Evolutionary conservation across 2,888 invertebrate genomes (phyloP).

Genomic region (Drosophila quinaria): DNA sequence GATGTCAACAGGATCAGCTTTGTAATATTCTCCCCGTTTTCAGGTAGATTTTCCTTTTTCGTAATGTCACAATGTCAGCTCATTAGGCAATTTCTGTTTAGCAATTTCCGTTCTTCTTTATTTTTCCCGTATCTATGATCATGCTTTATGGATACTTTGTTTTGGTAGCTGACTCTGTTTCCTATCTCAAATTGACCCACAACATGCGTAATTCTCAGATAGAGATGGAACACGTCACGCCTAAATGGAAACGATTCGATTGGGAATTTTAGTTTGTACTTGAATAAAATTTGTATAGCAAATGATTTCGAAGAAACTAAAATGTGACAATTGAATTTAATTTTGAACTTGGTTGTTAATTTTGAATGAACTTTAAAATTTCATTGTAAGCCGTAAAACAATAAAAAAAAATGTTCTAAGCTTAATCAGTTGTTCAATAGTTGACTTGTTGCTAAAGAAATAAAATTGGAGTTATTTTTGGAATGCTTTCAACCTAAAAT

Average conservation of each 20-base stretch:
- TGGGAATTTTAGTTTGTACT: neutral
- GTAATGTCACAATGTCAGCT: slow-evolving; percentile 6
- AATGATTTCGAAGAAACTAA: neutral
- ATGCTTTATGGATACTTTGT: neutral
- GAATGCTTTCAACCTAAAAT: no score
- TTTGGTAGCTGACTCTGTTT: slow-evolving; percentile 18
- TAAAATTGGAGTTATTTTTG: no score
- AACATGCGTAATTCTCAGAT: neutral
- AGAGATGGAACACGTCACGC: neutral
- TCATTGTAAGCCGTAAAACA: no score
- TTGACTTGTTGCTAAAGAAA: no score
- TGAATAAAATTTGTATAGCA: neutral
- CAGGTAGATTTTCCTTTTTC: slow-evolving; percentile 13
- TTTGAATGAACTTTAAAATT: no score
- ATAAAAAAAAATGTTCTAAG: no score
- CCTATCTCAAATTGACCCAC: slow-evolving; percentile 12
- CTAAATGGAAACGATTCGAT: neutral
- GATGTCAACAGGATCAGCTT: slow-evolving; percentile 64
- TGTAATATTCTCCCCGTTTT: slow-evolving; percentile 28
- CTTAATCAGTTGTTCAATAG: no score
- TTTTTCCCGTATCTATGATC: neutral
- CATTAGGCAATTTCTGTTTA: slow-evolving; percentile 39
- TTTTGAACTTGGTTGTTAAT: no score
- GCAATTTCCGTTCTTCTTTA: slow-evolving; percentile 41
- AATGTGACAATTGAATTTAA: no score